These are phyloP conservation scores for Diploscapter pachys DNA, from an alignment of 1,140 invertebrate species.

Conservation along the genomic window DNA sequence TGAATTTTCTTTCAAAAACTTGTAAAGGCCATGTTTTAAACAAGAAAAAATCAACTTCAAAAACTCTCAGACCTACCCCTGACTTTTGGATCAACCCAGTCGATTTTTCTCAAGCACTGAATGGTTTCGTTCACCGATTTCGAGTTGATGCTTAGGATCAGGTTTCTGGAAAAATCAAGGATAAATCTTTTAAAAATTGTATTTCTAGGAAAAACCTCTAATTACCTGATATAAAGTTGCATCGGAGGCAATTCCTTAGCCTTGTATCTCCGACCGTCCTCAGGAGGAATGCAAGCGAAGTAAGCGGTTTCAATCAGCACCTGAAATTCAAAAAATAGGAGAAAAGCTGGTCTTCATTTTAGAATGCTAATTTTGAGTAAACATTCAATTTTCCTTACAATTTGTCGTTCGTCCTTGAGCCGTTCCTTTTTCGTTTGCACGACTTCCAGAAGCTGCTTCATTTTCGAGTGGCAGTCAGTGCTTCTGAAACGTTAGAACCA, in stretches of 20 bases:
- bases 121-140: slow-evolving; percentile 1
- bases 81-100: slow-evolving; percentile 25
- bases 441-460: slow-evolving; percentile 37
- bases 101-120: slow-evolving; percentile 14
- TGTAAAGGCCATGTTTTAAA: no score
- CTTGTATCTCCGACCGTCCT: slow-evolving; percentile 25
- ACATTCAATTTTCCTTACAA: slow-evolving; percentile 1
- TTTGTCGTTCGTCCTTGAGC: slow-evolving; percentile 34
- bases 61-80: neutral
- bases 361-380: neutral
- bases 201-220: slow-evolving; percentile 15
- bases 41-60: neutral
- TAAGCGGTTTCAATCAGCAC: slow-evolving; percentile 39
- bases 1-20: no score
- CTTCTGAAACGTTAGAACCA: slow-evolving; percentile 10
- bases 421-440: slow-evolving; percentile 34
- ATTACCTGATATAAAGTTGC: slow-evolving; percentile 23
- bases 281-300: slow-evolving; percentile 34
- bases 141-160: neutral
- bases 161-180: no score
- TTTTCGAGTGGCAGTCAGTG: slow-evolving; percentile 32
- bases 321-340: neutral
- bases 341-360: slow-evolving; percentile 1
- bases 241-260: slow-evolving; percentile 25
- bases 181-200: slow-evolving; percentile 10